Evolutionary conservation across 2,113 vertebrate species (phyloP), one percentile per base, ranked within the genome.

Genomic region (Myrmecobius fasciatus): DNA sequence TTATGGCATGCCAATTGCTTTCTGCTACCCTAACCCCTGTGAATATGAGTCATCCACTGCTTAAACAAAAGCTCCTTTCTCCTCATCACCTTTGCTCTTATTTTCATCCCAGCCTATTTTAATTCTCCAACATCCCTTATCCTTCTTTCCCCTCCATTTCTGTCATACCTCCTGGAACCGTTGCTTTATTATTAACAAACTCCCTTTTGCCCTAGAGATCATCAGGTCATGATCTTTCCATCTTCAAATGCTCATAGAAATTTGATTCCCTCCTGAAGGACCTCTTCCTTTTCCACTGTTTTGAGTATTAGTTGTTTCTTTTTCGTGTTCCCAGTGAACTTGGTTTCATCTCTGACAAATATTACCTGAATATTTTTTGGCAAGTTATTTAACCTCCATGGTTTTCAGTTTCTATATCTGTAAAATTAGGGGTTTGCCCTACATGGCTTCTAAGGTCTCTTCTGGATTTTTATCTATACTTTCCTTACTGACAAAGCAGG

Each of bases 51-150:
- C 67, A 43, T n/a, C 67, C 22, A 43, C n/a, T 43, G 67, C n/a
- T 83, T 83, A 83, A 83, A 83, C n/a, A 83, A 83, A 83, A 24
- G n/a, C n/a, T 83, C n/a, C n/a, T 83, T 83, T 83, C n/a, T 83
- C 17, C n/a, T 20, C 36, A 22, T 83, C 67, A 83, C 67, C 67
- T 83, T 83, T 83, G 67, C 67, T 83, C n/a, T 83, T 83, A 83
- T 43, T 83, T 20, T 83, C 20, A 83, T 43, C 17, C 6, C 4
- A 83, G 67, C 20, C 67, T 43, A 43, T n/a, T 43, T 83, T 43
- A 83, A 83, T 83, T 43, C 67, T 43, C 20, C n/a, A 83, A 12
- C 17, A 83, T 83, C 20, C 17, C 17, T 83, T 43, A 8, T 20
- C 36, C 20, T 83, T 83, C 17, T 43, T 20, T 83, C 43, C 20